Conservation (phyloP, 2,888 invertebrate species). For the Zaprionus bogoriensis region DNA sequence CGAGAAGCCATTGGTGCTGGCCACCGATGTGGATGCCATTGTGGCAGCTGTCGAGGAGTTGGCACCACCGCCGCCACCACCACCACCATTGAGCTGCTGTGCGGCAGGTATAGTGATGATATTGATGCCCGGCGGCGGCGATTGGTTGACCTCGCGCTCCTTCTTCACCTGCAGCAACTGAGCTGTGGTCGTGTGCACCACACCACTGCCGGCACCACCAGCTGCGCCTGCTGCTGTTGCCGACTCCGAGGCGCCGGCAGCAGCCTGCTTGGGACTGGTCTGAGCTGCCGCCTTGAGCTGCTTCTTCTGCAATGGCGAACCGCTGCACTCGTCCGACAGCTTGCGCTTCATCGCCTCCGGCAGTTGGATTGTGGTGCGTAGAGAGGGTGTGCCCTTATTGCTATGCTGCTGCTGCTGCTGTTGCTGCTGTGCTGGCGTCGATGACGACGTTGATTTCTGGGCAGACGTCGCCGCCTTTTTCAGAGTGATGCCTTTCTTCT, state of each 20-base stretch:
- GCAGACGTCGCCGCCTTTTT: conserved; percentile 64
- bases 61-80: conserved; percentile 39
- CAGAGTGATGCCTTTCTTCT: conserved; percentile 80
- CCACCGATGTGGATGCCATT: conserved; percentile 71
- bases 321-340: conserved; percentile 65
- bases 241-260: conserved; percentile 26
- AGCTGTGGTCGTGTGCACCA: conserved; percentile 67
- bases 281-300: conserved; percentile 33
- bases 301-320: conserved; percentile 32
- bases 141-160: conserved; percentile 63
- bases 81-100: conserved; percentile 61
- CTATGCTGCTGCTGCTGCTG: conserved; percentile 2
- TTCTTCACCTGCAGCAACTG: conserved; percentile 75
- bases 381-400: conserved; percentile 18
- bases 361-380: conserved; percentile 73
- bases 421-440: conserved; percentile 4
- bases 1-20: conserved; percentile 79
- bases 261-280: conserved; percentile 38
- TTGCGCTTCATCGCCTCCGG: conserved; percentile 79
- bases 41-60: conserved; percentile 73
- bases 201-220: conserved; percentile 15
- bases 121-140: conserved; percentile 73
- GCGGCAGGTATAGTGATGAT: conserved; percentile 79
- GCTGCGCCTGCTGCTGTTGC: conserved; percentile 20
- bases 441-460: conserved; percentile 11